Evolutionary conservation across 2,888 invertebrate species (phyloP), one percentile per base, ranked within the genome.

Genomic region (Catocala sponsa): DNA sequence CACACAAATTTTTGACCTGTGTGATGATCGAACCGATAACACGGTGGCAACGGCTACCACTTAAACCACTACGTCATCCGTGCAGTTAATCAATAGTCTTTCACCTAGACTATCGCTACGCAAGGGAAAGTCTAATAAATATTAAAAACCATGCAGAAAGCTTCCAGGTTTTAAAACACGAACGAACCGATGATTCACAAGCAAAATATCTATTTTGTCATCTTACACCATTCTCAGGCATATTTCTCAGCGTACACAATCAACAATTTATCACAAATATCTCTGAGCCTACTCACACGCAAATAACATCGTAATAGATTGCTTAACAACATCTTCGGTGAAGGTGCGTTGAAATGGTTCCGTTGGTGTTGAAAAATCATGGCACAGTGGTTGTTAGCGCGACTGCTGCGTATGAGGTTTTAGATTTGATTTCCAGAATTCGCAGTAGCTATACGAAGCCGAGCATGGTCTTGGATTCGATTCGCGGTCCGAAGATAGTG

Each of bases 231-330:
- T 62, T 62, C 62, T 53, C 62, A 62, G 42, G 38, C 62, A 38
- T 50, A 60, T 70, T 63, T 70, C 68, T 51, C 53, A 55, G 61
- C 59, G 59, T 51, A 57, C 52, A 65, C 59, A 58, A 59, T 59
- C 59, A 57, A 65, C 55, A 41, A 65, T 60, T 62, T 70, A 70
- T 63, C 65, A 62, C 62, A 62, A 63, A 70, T 60, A 59, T 59
- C 43, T 59, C 54, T 59, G 59, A 58, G 61, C 65, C 68, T 63
- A 63, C 55, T 62, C 73, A 56, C 71, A 74, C 70, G 66, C 54
- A 74, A 65, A 70, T 76, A 63, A 53, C 56, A 59, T 59, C 63
- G 67, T 70, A 74, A 74, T 63, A 54, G 4, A 65, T 74, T 74
- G 59, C 63, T 59, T 68, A 70, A 74, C 61, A 70, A 50, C 57